phyloP scores from a whole-genome alignment of 2,888 invertebrate genomes.

The Hypena proboscidalis region DNA sequence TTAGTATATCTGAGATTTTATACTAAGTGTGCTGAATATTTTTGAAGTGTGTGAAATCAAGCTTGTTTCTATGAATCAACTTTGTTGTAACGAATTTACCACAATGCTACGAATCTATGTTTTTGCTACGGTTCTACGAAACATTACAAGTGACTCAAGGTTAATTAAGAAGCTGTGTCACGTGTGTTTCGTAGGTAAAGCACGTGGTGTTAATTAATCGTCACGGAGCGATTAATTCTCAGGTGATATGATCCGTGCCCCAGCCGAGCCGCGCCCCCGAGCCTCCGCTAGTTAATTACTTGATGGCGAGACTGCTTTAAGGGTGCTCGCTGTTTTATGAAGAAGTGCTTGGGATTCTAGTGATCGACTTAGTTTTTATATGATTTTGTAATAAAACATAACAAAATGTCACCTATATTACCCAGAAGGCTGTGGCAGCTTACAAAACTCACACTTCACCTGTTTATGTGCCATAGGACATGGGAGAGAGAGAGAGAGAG shows the following conservation, averaged over 20 bases:
- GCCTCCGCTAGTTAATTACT: slow-evolving; percentile 65
- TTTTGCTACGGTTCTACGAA: neutral
- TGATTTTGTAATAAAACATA: slow-evolving; percentile 8
- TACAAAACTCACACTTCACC: too few relatives aligned
- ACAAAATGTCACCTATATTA: too few relatives aligned
- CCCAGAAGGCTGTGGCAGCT: too few relatives aligned
- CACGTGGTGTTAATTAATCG: slow-evolving; percentile 81
- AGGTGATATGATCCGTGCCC: slow-evolving; percentile 77
- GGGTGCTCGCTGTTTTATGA: slow-evolving; percentile 60
- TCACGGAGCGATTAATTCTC: slow-evolving; percentile 79
- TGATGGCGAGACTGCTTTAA: slow-evolving; percentile 64
- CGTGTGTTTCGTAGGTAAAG: slow-evolving; percentile 54
- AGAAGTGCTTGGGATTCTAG: slow-evolving; percentile 42
- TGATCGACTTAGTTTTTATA: slow-evolving; percentile 22
- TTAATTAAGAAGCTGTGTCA: slow-evolving; percentile 43
- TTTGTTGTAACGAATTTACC: too few relatives aligned
- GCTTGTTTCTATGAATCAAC: too few relatives aligned
- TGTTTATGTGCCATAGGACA: too few relatives aligned
- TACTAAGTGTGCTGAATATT: too few relatives aligned
- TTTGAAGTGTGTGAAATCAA: too few relatives aligned
- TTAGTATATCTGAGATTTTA: too few relatives aligned
- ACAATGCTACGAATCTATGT: too few relatives aligned
- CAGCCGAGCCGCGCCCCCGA: slow-evolving; percentile 31
- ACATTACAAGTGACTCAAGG: slow-evolving; percentile 30
- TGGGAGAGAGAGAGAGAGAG: too few relatives aligned